Evolutionary conservation across 2,113 vertebrate genomes (phyloP).

Genomic region (Gnathonemus echidnorhynchus): DNA sequence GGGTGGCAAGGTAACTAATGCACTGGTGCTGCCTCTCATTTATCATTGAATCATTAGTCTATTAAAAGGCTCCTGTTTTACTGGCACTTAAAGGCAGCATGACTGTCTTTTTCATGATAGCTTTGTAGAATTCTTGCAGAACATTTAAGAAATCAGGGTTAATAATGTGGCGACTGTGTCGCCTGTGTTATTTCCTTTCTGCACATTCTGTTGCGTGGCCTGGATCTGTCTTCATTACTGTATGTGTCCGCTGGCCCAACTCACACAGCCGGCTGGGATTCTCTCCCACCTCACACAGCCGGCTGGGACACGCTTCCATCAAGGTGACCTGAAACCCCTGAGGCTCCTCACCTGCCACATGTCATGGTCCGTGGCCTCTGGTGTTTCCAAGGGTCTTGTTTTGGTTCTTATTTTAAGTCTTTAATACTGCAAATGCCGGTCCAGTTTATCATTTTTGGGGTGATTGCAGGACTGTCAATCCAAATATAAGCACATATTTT

Average conservation of each 20-base stretch:
- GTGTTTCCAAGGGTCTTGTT: not conserved
- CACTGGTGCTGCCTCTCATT: not conserved
- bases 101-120: not conserved
- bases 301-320: slow-evolving; percentile 35
- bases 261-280: slow-evolving; percentile 15
- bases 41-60: not conserved
- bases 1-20: not conserved
- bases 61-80: not conserved
- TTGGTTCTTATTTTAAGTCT: not conserved
- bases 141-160: not conserved
- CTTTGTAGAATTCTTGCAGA: not conserved
- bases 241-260: slow-evolving; percentile 29
- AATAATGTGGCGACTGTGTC: slow-evolving; percentile 16
- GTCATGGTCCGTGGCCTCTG: not conserved
- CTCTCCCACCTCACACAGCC: slow-evolving; percentile 24
- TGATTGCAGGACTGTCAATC: not conserved
- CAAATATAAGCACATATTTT: not conserved
- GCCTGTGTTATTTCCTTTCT: slow-evolving; percentile 30
- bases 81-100: not conserved
- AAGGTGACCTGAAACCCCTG: slow-evolving; percentile 43
- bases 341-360: not conserved
- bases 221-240: slow-evolving; percentile 40
- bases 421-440: not conserved
- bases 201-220: slow-evolving; percentile 32
- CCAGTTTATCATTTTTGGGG: not conserved